Percentiles rank a stretch among this genome's conserved stretches.
phyloP scores from a whole-genome alignment of 2,113 vertebrate species.

The Leptosomus discolor region DNA sequence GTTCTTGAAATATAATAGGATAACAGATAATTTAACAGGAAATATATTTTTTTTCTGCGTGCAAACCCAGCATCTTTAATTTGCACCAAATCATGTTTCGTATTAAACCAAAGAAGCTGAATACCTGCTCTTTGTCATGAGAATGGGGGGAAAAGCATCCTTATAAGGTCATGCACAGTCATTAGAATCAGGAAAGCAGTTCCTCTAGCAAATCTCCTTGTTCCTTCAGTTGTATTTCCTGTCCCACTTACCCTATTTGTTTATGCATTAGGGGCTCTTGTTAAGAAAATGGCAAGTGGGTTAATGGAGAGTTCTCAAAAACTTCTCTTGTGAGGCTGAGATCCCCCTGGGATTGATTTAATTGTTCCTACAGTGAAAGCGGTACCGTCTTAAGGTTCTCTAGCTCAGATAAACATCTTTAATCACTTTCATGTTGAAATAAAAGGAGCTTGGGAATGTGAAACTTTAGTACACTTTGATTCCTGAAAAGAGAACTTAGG shows the following conservation, averaged over 20 bases:
- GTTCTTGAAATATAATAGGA: neutral
- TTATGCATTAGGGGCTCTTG: slow-evolving; percentile 48
- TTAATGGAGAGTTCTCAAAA: slow-evolving; percentile 64
- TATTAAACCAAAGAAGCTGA: slow-evolving; percentile 9
- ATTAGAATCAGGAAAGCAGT: slow-evolving; percentile 25
- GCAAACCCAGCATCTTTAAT: neutral
- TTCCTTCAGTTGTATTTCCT: slow-evolving; percentile 60
- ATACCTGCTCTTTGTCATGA: slow-evolving; percentile 22
- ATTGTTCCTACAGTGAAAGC: slow-evolving; percentile 68
- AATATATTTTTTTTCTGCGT: neutral
- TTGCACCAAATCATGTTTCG: neutral
- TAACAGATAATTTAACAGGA: neutral
- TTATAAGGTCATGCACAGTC: neutral
- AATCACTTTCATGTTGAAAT: slow-evolving; percentile 77
- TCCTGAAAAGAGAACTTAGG: slow-evolving; percentile 64
- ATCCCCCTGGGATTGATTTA: slow-evolving; percentile 58
- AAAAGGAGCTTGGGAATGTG: slow-evolving; percentile 70
- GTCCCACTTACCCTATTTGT: slow-evolving; percentile 54
- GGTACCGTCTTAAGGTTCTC: slow-evolving; percentile 50
- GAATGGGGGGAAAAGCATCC: neutral
- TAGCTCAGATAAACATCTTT: slow-evolving; percentile 74
- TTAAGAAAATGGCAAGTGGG: slow-evolving; percentile 58
- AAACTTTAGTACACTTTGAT: slow-evolving; percentile 67
- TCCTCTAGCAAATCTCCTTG: slow-evolving; percentile 18
- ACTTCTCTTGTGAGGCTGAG: slow-evolving; percentile 55